phyloP scores from a whole-genome alignment of 2,888 invertebrate genomes.

The Epistrophe grossulariae region DNA sequence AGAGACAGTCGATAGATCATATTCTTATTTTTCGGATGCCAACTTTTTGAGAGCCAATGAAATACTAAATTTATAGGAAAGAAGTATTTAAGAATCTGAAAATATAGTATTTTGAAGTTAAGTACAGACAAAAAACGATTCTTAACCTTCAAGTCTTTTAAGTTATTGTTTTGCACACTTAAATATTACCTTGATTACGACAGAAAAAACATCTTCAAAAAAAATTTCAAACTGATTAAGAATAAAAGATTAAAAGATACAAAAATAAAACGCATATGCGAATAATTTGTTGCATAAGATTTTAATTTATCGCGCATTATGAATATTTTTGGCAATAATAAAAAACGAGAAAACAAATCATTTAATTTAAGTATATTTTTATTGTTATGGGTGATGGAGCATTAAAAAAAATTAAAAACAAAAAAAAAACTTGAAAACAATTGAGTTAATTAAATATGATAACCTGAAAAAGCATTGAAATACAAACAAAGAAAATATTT shows the following conservation, averaged over 20 bases:
- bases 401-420: neutral
- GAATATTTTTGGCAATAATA: neutral
- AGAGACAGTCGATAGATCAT: too few relatives aligned
- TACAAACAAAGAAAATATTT: neutral
- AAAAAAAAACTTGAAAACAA: neutral
- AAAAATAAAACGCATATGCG: neutral
- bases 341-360: neutral
- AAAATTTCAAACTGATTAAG: neutral
- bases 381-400: neutral
- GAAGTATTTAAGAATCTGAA: too few relatives aligned
- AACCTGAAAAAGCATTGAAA: slow-evolving; percentile 10
- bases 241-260: too few relatives aligned
- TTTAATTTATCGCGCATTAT: neutral
- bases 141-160: too few relatives aligned
- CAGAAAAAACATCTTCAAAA: neutral
- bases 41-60: too few relatives aligned
- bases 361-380: neutral
- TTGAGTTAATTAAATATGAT: slow-evolving; percentile 14
- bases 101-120: too few relatives aligned
- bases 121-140: too few relatives aligned
- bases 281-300: neutral
- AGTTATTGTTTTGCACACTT: too few relatives aligned
- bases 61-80: too few relatives aligned
- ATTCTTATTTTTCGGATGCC: too few relatives aligned
- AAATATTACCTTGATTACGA: too few relatives aligned